These are phyloP conservation scores for Leptobrachium leishanense DNA, from an alignment of 2,113 vertebrate species.

Conservation along the genomic window DNA sequence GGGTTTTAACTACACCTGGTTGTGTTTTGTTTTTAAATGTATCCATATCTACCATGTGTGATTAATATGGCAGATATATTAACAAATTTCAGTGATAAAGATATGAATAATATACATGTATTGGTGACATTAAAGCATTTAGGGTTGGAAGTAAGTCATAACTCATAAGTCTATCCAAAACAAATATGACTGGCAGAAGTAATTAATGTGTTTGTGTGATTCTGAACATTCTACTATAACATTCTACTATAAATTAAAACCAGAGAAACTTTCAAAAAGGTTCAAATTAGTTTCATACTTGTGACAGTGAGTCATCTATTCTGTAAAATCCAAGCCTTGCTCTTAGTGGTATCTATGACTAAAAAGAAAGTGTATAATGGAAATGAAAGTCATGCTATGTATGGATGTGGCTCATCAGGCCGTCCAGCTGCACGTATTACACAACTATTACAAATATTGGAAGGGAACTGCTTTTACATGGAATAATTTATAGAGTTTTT, in stretches of 20 bases:
- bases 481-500: slow-evolving; percentile 22
- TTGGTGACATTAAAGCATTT: too few species aligned
- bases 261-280: slow-evolving; percentile 3
- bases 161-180: too few species aligned
- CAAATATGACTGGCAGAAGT: too few species aligned
- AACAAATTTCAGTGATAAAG: too few species aligned
- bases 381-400: slow-evolving; percentile 68
- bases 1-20: too few species aligned
- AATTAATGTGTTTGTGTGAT: too few species aligned
- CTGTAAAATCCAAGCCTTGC: slow-evolving; percentile 12
- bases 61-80: too few species aligned
- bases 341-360: slow-evolving; percentile 36
- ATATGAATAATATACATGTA: too few species aligned
- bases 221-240: too few species aligned
- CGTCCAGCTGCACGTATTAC: slow-evolving; percentile 56
- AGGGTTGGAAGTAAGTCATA: too few species aligned
- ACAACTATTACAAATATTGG: slow-evolving; percentile 58
- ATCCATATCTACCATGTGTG: too few species aligned
- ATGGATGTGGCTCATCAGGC: slow-evolving; percentile 58
- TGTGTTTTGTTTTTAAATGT: too few species aligned
- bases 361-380: slow-evolving; percentile 52
- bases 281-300: slow-evolving; percentile 17
- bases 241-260: slow-evolving; percentile 15
- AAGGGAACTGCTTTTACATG: slow-evolving; percentile 1
- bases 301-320: slow-evolving; percentile 28